Evolutionary conservation across 2,797 vertebrate genomes (phyloP), one percentile per base, ranked within the genome.

Genomic region (Epinephelus malabaricus): DNA sequence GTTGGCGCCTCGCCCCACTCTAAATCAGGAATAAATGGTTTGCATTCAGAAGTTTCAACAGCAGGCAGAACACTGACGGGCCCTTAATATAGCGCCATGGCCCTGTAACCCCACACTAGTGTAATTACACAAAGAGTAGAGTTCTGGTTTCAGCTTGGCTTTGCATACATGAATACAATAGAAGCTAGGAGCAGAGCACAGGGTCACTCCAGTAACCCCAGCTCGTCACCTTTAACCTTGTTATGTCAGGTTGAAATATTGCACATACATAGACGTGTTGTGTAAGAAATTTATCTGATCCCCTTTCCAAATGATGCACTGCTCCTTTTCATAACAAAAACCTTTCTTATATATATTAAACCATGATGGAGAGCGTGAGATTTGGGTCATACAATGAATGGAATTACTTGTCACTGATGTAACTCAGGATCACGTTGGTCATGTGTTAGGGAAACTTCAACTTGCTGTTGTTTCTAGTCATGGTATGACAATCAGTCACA

Each of bases 161-260:
- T 70, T 86, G 87, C 85, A 92, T 79, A 90, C 84, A 89, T 86
- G 66, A 92, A 92, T 86, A 92, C 30, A 79, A 75, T 25, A 88
- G 76, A 86, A 78, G 77, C 66, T 63, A 38, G 45, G 60, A 77
- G 63, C 14, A 21, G 70, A 84, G 59, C 50, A 21, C 10, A 3
- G 38, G 73, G 81, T 85, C 79, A 71, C 21, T 73, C 43, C 47
- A 65, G 66, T 84, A 21, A 73, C 78, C 78, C 34, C 86, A 15
- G 67, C 62, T 59, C 5, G 27, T 71, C 69, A 64, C 69, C 65
- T 54, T 49, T 55, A 73, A 82, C 34, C 69, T 66, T 66, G 8
- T 80, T 78, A 68, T 34, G 40, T 21, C n/a, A 78, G 65, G 38
- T 54, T 70, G 46, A 75, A 86, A 84, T 85, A 88, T 91, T 90